Conservation (phyloP, 2,888 invertebrate species). For the Meiosimyza decipiens region DNA sequence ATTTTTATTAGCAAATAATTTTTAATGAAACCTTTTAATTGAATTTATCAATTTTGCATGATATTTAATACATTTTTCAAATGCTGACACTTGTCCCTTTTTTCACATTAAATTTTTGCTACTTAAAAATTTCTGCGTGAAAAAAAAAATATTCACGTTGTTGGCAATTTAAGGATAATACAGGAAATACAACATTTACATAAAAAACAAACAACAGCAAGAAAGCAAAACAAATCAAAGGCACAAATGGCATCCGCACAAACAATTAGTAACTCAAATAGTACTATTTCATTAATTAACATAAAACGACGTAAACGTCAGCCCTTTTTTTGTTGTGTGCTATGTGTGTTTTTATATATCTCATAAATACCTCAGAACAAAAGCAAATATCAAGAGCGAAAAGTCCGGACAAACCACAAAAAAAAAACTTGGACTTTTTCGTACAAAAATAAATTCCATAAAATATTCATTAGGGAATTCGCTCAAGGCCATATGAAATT, state of each 20-base stretch:
- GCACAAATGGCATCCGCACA: constrained; percentile 37
- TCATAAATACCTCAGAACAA: constrained; percentile 22
- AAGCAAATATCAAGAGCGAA: neutral
- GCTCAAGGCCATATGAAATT: constrained; percentile 48
- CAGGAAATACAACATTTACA: no score
- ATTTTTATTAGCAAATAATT: no score
- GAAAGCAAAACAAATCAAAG: neutral
- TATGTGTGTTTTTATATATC: neutral
- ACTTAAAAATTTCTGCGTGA: no score
- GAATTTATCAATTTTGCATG: no score
- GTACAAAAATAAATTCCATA: constrained; percentile 25
- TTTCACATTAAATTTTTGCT: no score
- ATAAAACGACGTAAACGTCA: neutral
- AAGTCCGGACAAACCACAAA: constrained; percentile 4
- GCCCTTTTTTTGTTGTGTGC: neutral
- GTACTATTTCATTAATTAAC: constrained; percentile 26
- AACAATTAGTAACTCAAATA: constrained; percentile 41
- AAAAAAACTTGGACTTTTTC: no score
- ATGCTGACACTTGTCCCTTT: no score
- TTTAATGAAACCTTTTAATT: no score
- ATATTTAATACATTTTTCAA: no score
- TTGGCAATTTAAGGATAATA: no score
- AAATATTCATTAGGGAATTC: constrained; percentile 39
- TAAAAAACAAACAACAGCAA: neutral
- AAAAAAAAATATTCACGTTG: no score